Percentiles rank a stretch among this genome's conserved stretches.
phyloP scores from a whole-genome alignment of 2,888 invertebrate genomes.

The Lepidochitona cinerea region DNA sequence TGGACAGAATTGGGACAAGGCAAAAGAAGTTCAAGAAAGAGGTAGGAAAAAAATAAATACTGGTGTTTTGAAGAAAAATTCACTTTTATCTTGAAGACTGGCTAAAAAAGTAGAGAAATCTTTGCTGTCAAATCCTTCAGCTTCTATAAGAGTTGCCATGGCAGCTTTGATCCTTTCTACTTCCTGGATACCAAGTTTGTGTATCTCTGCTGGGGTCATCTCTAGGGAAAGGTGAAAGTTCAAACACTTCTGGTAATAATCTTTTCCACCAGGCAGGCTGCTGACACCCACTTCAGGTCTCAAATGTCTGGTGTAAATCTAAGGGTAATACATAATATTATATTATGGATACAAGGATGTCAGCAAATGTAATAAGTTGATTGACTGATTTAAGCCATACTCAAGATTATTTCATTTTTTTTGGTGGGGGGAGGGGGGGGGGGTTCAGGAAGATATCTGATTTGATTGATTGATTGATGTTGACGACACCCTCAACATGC shows the following conservation, averaged over 20 bases:
- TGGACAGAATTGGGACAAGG: no score
- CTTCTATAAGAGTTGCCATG: conserved; percentile 29
- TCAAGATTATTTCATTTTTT: no score
- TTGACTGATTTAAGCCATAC: no score
- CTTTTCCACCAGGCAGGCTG: conserved; percentile 53
- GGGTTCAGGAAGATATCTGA: no score
- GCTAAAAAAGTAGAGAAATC: neutral
- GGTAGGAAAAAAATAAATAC: neutral
- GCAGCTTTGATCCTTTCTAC: conserved; percentile 56
- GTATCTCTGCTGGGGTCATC: conserved; percentile 57
- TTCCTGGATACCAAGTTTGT: conserved; percentile 60
- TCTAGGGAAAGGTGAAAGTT: conserved; percentile 57
- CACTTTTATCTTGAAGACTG: conserved; percentile 1
- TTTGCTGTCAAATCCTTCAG: conserved; percentile 25
- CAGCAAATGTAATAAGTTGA: no score
- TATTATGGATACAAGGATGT: no score
- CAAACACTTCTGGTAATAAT: conserved; percentile 55
- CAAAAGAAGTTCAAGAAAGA: neutral
- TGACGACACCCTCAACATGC: no score
- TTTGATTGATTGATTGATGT: no score
- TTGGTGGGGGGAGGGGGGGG: no score
- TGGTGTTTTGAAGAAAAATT: conserved; percentile 15
- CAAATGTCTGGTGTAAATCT: conserved; percentile 42
- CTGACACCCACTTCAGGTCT: conserved; percentile 54
- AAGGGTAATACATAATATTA: neutral